A percentile compares a stretch with the other conserved stretches of the same genome.
Evolutionary conservation across 2,797 vertebrate species (phyloP).

Genomic region (Tenualosa thibaudeaui): DNA sequence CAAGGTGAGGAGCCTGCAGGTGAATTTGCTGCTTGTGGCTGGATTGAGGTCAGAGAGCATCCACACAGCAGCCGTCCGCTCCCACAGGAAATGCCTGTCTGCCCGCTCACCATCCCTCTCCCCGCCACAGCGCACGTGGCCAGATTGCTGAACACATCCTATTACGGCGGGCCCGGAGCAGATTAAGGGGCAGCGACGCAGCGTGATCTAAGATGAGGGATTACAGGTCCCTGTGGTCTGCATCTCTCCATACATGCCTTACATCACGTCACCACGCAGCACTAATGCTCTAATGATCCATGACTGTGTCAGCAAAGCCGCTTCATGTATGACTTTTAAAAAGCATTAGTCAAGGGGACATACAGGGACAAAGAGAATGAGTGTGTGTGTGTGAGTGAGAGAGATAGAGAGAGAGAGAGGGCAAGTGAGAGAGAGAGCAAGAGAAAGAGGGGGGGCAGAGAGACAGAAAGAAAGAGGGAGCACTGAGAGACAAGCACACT

Average conservation of each 20-base stretch:
- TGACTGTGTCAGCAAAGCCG: neutral
- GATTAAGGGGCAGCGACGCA: conserved; percentile 28
- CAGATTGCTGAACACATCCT: conserved; percentile 29
- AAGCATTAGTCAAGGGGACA: neutral
- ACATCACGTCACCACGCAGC: neutral
- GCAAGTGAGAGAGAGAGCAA: neutral
- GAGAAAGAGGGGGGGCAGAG: too few relatives aligned
- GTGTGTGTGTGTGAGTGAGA: neutral
- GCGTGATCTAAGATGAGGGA: conserved; percentile 21
- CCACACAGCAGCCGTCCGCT: neutral
- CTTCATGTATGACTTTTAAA: neutral
- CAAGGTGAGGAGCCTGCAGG: neutral
- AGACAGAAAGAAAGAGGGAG: neutral
- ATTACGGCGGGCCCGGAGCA: conserved; percentile 27
- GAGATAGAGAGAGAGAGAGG: neutral
- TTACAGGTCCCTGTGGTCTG: conserved; percentile 7
- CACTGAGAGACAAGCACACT: neutral
- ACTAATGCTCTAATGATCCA: conserved; percentile 1
- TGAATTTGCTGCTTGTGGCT: conserved; percentile 18
- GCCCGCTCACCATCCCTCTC: neutral
- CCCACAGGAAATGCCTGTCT: conserved; percentile 24
- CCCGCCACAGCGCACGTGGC: neutral
- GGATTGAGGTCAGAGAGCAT: neutral
- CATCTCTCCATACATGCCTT: conserved; percentile 11
- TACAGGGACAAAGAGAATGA: neutral